Evolutionary conservation across 1,140 invertebrate genomes (phyloP).

Genomic region (Radopholus similis): DNA sequence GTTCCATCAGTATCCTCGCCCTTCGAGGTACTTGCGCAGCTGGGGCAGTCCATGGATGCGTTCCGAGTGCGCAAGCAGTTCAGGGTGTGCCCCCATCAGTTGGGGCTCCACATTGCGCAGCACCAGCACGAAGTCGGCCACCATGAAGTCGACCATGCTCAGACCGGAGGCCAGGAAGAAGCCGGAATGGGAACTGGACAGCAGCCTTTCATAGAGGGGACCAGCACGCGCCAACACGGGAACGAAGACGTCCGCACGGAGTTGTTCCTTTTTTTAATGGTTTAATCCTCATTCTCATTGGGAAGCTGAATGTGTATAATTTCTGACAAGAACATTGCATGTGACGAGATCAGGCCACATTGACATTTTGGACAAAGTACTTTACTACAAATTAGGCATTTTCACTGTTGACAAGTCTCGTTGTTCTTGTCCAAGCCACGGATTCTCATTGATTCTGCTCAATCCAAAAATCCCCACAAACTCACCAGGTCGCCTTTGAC

Average conservation of each 20-base stretch:
- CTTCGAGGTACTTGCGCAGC: neutral
- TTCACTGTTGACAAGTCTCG: too few species aligned
- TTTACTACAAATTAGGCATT: neutral
- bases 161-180: neutral
- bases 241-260: neutral
- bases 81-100: neutral
- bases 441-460: too few species aligned
- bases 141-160: neutral
- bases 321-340: neutral
- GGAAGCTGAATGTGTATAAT: neutral
- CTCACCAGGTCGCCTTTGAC: slow-evolving; percentile 1
- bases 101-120: neutral
- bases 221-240: neutral
- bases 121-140: neutral
- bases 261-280: neutral
- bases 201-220: neutral
- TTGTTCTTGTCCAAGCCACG: too few species aligned
- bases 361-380: neutral
- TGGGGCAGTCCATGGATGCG: neutral
- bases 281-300: neutral
- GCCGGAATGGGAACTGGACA: neutral
- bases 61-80: neutral
- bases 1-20: too few species aligned
- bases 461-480: too few species aligned
- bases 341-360: neutral